Evolutionary conservation across 2,113 vertebrate species (phyloP), one percentile per base, ranked within the genome.

Genomic region (Cervus canadensis): DNA sequence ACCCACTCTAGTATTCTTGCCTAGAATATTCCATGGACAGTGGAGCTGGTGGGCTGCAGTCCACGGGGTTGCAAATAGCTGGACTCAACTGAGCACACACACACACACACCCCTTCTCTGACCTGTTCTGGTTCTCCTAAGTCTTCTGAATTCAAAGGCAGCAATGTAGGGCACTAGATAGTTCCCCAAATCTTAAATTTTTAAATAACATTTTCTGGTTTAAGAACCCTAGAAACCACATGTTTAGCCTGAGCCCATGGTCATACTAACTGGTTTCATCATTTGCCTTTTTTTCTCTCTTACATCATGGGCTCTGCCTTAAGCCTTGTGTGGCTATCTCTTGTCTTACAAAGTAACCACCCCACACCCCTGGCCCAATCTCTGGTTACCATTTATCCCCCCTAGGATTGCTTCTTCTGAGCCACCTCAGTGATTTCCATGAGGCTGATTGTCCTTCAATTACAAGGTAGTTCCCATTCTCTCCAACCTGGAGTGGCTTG

Each of bases 331-430:
- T 83, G 19, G 2, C 6, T 78, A 9, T 43, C 60, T 74, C n/a
- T 87, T 82, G 23, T 40, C 50, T 14, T 88, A 36, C 15, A 71
- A 17, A 71, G 3, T 13, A 87, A 19, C 26, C 57, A 26, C 7
- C 1, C 7, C 23, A 13, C 1, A 28, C 1, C 17, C 14, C 4
- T 2, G 5, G 8, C 3, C 10, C 15, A 62, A 13, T 28, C 43
- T 95, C 88, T 52, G 16, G 30, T 81, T 95, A 82, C 19, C 4
- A 81, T 83, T 93, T 13, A 4, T 3, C 40, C 10, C 50, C 56
- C 2, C 8, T 15, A 14, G 33, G 15, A 59, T 64, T 17, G 9
- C 30, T 64, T 13, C 5, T 92, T 85, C 59, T 33, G n/a, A 95
- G 52, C 64, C 16, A 50, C 10, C 40, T 56, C 2, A 2, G 2